Conservation (phyloP, 2,797 vertebrate species). For the Sebastiscus tertius region DNA sequence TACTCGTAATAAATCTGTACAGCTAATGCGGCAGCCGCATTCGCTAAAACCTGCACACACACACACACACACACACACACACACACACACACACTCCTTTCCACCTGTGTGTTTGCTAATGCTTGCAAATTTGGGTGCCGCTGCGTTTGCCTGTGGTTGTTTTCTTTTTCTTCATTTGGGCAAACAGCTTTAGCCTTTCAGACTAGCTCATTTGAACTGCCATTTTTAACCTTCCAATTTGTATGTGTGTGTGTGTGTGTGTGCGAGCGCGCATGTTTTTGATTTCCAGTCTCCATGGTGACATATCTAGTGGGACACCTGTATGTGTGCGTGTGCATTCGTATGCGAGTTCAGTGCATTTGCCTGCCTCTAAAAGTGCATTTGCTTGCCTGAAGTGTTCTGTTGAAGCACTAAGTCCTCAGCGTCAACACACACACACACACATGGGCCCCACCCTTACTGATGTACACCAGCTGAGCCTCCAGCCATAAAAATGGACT, state of each 20-base stretch:
- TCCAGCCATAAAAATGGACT: constrained; percentile 41
- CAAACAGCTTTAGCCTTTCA: constrained; percentile 50
- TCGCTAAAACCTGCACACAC: constrained; percentile 42
- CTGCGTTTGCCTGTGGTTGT: constrained; percentile 61
- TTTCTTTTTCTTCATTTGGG: constrained; percentile 58
- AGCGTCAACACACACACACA: constrained; percentile 1
- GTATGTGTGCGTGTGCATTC: constrained; percentile 6
- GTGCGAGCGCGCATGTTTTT: background rate
- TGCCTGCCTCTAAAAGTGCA: background rate
- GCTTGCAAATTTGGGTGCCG: constrained; percentile 58
- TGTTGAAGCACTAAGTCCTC: constrained; percentile 10
- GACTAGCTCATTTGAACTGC: constrained; percentile 14
- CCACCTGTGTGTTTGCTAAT: constrained; percentile 21
- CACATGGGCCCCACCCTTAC: constrained; percentile 23
- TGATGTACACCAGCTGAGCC: constrained; percentile 55
- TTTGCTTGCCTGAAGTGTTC: constrained; percentile 38
- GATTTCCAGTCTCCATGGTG: constrained; percentile 41
- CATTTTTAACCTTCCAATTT: constrained; percentile 44
- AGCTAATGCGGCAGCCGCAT: constrained; percentile 70
- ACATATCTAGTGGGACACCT: constrained; percentile 21
- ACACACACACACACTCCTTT: background rate
- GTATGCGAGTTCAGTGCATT: constrained; percentile 25
- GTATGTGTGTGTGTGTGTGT: background rate
- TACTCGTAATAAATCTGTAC: constrained; percentile 83
- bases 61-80: background rate